phyloP scores from a whole-genome alignment of 2,113 vertebrate species.

The Hemiscyllium ocellatum region DNA sequence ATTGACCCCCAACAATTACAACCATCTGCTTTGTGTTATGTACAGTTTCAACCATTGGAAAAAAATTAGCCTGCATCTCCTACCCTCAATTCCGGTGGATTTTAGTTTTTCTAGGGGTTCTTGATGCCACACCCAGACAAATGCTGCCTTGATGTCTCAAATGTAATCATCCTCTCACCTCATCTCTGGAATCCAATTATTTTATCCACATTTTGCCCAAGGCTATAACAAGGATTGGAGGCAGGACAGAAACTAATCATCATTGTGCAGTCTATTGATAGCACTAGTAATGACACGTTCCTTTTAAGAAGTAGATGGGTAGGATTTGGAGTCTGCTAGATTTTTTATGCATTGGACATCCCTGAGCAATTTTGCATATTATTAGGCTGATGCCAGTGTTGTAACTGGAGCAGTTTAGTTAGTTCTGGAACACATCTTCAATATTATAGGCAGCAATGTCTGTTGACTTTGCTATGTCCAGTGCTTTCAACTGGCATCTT shows the following conservation, averaged over 20 bases:
- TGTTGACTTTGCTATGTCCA: neutral
- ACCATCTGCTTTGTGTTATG: neutral
- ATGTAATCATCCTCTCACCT: neutral
- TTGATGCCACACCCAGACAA: neutral
- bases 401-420: neutral
- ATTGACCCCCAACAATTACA: neutral
- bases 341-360: neutral
- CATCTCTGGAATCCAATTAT: neutral
- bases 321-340: neutral
- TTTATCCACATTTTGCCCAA: neutral
- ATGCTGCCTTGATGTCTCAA: neutral
- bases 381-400: neutral
- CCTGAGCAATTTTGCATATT: neutral
- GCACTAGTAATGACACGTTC: neutral
- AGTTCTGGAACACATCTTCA: neutral
- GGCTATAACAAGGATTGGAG: neutral
- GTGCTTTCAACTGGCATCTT: too few relatives aligned
- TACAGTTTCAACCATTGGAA: neutral
- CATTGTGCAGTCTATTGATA: neutral
- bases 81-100: neutral
- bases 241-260: neutral
- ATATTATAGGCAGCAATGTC: neutral
- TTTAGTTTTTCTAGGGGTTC: neutral
- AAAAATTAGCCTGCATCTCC: neutral
- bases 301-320: neutral